phyloP scores from a whole-genome alignment of 2,113 vertebrate genomes.

The Callaeas wilsoni region DNA sequence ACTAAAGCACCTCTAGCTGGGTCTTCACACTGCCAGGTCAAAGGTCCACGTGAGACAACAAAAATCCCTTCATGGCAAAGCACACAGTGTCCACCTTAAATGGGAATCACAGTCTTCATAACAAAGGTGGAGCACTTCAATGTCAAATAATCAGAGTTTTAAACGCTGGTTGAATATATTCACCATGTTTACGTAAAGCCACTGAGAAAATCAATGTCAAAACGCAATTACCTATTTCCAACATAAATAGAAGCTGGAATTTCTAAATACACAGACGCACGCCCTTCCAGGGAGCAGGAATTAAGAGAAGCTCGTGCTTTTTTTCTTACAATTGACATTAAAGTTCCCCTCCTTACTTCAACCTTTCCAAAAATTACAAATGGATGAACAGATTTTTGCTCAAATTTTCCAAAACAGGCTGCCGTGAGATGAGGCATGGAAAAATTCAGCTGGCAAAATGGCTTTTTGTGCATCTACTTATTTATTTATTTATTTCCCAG shows the following conservation, averaged over 20 bases:
- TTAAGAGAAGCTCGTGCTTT: background rate
- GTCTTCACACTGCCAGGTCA: background rate
- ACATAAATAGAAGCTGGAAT: background rate
- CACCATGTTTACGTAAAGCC: background rate
- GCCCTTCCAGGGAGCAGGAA: background rate
- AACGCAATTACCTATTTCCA: background rate
- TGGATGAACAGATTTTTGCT: conserved; percentile 54
- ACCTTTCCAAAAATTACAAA: conserved; percentile 50
- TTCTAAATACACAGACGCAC: background rate
- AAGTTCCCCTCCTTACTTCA: background rate
- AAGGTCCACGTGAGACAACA: rapidly evolving
- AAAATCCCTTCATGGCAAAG: background rate
- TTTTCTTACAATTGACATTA: background rate
- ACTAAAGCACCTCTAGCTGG: background rate
- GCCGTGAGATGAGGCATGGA: conserved; percentile 27
- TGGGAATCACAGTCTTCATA: background rate
- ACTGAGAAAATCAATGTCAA: background rate
- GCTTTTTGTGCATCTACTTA: conserved; percentile 13
- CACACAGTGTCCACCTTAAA: background rate
- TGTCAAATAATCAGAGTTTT: background rate
- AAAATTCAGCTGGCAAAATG: conserved; percentile 41
- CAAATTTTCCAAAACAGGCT: conserved; percentile 53
- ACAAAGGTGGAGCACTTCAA: background rate
- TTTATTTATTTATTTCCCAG: conserved; percentile 18
- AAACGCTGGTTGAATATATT: background rate